Percentiles rank a stretch among this genome's conserved stretches.
Evolutionary conservation across 2,797 vertebrate species (phyloP).

Genomic region (Calcarius lapponicus): DNA sequence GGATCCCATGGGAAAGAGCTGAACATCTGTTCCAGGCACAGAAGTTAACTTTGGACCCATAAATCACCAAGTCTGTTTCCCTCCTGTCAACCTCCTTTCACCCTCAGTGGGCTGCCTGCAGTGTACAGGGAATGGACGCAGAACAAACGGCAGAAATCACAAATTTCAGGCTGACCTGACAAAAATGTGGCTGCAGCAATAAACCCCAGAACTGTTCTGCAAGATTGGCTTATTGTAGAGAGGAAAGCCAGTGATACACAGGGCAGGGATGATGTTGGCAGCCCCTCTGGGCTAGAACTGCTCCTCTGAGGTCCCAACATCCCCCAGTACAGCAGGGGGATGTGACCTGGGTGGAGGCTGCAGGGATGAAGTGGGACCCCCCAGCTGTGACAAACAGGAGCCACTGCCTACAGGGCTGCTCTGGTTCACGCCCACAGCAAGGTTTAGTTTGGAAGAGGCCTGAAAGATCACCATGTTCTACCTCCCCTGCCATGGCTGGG

Average conservation of each 20-base stretch:
- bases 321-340: rapidly evolving
- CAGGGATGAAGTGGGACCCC: not conserved
- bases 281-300: not conserved
- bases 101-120: not conserved
- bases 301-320: rapidly evolving
- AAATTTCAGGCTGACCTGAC: not conserved
- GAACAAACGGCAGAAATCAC: not conserved
- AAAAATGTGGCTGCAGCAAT: rapidly evolving
- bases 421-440: too few species aligned
- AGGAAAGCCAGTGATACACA: not conserved
- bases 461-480: not conserved
- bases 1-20: not conserved
- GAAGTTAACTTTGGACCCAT: not conserved
- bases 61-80: not conserved
- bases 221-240: rapidly evolving
- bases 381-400: not conserved
- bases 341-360: rapidly evolving
- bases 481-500: not conserved
- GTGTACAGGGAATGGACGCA: rapidly evolving
- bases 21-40: not conserved
- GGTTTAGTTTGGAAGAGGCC: not conserved
- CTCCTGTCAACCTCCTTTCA: not conserved
- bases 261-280: rapidly evolving
- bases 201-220: not conserved
- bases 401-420: rapidly evolving